Base-by-base conservation (phyloP, 2,888 invertebrate species). In the Leptothorax acervorum region DNA sequence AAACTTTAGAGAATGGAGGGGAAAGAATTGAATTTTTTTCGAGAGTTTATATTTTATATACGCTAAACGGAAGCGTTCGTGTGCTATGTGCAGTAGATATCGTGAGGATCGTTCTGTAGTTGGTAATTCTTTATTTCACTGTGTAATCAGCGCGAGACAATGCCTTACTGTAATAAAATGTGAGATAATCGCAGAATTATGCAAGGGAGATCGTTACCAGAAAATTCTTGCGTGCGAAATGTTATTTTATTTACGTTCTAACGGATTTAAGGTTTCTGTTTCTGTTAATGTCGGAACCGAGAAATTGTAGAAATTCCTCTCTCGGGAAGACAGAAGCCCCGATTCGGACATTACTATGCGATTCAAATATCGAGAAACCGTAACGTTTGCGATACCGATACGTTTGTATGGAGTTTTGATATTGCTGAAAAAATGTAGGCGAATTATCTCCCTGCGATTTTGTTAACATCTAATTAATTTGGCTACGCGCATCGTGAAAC, bases 21-120 rank as follows among this genome's bases (percentile, higher is more conserved):
- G 42, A 23, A 39, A 88, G 18, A 18, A 57, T 55, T 62, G 18
- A 65, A 45, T 83, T 78, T 83, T 68, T 78, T 83, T 78, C 79
- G 82, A 90, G 83, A 90, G 90, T 92, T 92, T 92, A 90, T 92
- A 92, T 90, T 92, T 92, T 91, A 60, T 68, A 89, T 91, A 90
- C 86, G 76, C 68, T 73, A 86, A 85, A 84, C 84, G 82, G 68
- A 70, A 83, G 51, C 35, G 70, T 60, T 70, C 31, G 57, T 35
- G 60, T 83, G 70, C 57, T 85, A 63, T 62, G 74, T 85, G 86
- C 86, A 86, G 70, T 87, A 84, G 82, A 39, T 82, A 74, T 48
- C 62, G 23, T 15, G 35, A 66, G 42, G 9, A 45, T 68, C 23
- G 12, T 31, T 42, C 42, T 53, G 18, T 15, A 75, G 28, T 6